phyloP scores from a whole-genome alignment of 2,888 invertebrate genomes.

The Cremastobaeus sp. region DNA sequence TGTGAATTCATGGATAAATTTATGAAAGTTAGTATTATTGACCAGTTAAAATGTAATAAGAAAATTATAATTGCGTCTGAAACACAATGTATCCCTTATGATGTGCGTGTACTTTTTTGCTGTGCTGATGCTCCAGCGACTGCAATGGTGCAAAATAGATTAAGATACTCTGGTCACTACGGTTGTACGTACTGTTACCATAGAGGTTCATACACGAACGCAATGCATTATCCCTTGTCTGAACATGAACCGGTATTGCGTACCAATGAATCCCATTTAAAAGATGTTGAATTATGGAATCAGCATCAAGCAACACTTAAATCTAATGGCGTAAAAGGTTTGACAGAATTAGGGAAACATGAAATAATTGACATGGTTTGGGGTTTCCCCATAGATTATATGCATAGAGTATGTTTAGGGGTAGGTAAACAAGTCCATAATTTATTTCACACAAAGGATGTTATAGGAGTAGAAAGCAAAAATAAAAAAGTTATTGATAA shows the following conservation, averaged over 20 bases:
- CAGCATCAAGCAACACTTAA: neutral
- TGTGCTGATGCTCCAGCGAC: conserved; percentile 27
- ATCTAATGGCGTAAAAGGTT: conserved; percentile 37
- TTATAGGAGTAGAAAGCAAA: too few relatives aligned
- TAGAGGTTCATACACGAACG: neutral
- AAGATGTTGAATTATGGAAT: conserved; percentile 14
- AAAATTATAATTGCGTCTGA: conserved; percentile 5
- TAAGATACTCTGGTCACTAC: conserved; percentile 18
- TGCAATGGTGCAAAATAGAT: conserved; percentile 25
- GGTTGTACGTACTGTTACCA: conserved; percentile 35
- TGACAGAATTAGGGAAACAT: conserved; percentile 18
- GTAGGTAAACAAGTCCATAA: conserved; percentile 15
- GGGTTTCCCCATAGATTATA: conserved; percentile 43
- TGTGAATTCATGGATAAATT: conserved; percentile 18
- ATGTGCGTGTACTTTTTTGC: conserved; percentile 14
- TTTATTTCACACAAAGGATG: too few relatives aligned
- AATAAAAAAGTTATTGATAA: neutral
- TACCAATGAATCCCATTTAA: conserved; percentile 21
- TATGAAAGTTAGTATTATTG: conserved; percentile 29
- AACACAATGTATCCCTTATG: neutral
- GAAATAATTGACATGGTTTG: conserved; percentile 35
- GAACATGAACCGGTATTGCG: conserved; percentile 13
- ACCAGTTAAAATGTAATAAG: conserved; percentile 5
- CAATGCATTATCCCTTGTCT: conserved; percentile 21
- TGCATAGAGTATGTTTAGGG: conserved; percentile 31